Percentiles rank a stretch among this genome's conserved stretches.
These are phyloP conservation scores for Pelodiscus sinensis DNA, from an alignment of 2,113 vertebrate genomes.

Conservation along the genomic window DNA sequence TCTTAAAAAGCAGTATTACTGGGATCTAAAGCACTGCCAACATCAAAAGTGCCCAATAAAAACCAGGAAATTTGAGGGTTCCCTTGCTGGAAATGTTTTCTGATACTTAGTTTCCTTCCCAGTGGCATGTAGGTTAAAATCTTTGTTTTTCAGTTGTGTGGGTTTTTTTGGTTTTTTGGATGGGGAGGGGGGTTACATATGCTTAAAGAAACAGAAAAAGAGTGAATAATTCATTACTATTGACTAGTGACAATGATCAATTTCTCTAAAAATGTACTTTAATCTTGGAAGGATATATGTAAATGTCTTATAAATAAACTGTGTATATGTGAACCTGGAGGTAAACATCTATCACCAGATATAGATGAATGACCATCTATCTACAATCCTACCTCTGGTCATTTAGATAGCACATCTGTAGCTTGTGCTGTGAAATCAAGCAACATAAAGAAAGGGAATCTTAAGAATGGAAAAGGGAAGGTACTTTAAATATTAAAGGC, in stretches of 20 bases:
- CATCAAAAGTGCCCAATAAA: constrained; percentile 1
- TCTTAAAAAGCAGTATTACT: background rate
- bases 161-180: too few species aligned
- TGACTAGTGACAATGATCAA: background rate
- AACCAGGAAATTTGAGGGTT: background rate
- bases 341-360: background rate
- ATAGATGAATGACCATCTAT: background rate
- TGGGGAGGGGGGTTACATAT: background rate
- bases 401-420: background rate
- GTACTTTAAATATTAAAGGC: background rate
- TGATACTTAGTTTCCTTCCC: background rate
- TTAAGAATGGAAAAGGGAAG: background rate
- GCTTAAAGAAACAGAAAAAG: background rate
- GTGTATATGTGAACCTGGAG: background rate
- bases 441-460: background rate
- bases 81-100: background rate
- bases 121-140: background rate
- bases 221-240: background rate
- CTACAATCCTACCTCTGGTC: background rate
- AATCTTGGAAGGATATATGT: background rate
- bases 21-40: background rate
- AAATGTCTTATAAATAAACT: background rate
- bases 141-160: background rate
- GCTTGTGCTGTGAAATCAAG: background rate
- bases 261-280: background rate